Evolutionary conservation across 2,888 invertebrate species (phyloP).

Genomic region (Calephelis perditalis): DNA sequence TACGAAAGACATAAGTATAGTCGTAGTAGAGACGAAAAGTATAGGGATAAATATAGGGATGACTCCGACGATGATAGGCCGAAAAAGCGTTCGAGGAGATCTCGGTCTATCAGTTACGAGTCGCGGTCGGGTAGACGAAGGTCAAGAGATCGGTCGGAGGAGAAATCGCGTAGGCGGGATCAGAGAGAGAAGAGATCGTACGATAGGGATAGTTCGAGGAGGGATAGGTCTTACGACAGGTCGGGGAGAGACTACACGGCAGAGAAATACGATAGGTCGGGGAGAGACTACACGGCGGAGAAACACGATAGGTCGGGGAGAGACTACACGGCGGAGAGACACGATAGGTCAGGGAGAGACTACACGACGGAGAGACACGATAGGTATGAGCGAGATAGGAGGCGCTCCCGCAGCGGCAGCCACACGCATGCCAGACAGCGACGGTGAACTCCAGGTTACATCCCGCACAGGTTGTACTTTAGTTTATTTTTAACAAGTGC

Average conservation of each 20-base stretch:
- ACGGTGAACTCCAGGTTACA: constrained; percentile 68
- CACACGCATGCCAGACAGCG: constrained; percentile 54
- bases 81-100: constrained; percentile 52
- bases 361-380: constrained; percentile 36
- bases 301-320: constrained; percentile 37
- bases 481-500: constrained; percentile 27
- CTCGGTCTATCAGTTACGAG: constrained; percentile 57
- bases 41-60: constrained; percentile 57
- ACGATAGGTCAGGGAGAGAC: constrained; percentile 32
- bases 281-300: constrained; percentile 32
- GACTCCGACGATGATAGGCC: constrained; percentile 58
- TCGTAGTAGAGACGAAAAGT: constrained; percentile 47
- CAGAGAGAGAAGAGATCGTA: constrained; percentile 47
- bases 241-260: constrained; percentile 35
- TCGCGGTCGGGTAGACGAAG: constrained; percentile 47
- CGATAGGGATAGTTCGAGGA: constrained; percentile 44
- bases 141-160: constrained; percentile 46
- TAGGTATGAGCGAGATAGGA: constrained; percentile 68
- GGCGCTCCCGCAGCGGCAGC: constrained; percentile 58
- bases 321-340: constrained; percentile 30
- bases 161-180: constrained; percentile 46
- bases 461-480: constrained; percentile 62
- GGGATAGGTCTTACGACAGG: constrained; percentile 42
- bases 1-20: constrained; percentile 52
- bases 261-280: constrained; percentile 35